These are phyloP conservation scores for Rhodophaea formosa DNA, from an alignment of 2,888 invertebrate species.

Conservation along the genomic window DNA sequence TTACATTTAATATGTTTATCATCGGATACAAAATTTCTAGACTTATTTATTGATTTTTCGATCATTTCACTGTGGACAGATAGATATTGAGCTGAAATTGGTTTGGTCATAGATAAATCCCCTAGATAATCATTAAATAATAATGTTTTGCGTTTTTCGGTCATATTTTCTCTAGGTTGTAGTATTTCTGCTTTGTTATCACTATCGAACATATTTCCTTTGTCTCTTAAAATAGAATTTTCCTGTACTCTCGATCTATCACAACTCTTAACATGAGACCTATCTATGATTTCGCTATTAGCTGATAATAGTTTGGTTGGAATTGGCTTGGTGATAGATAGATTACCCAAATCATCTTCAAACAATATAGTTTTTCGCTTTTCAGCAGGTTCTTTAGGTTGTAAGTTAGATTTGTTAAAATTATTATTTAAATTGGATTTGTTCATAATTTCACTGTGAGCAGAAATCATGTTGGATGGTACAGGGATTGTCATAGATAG, in stretches of 20 bases:
- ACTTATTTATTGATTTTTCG: too few species aligned
- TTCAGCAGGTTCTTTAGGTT: background rate
- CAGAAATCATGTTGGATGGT: conserved; percentile 26
- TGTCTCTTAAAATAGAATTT: background rate
- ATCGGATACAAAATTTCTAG: too few species aligned
- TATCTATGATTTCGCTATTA: too few species aligned
- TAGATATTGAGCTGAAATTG: conserved; percentile 34
- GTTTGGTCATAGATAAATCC: conserved; percentile 45
- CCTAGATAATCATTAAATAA: conserved; percentile 30
- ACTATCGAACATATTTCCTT: conserved; percentile 26
- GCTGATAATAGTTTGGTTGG: conserved; percentile 21
- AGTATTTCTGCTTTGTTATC: conserved; percentile 11
- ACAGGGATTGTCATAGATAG: conserved; percentile 44
- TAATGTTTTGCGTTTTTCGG: conserved; percentile 30
- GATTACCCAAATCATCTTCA: conserved; percentile 32
- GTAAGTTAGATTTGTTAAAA: background rate
- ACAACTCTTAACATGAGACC: background rate
- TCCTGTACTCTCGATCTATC: background rate
- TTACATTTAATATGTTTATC: too few species aligned
- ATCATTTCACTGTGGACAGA: conserved; percentile 19
- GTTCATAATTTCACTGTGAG: too few species aligned
- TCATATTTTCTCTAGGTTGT: background rate
- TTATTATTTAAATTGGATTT: too few species aligned
- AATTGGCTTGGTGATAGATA: conserved; percentile 43
- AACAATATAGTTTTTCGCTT: conserved; percentile 30